Percentiles rank a stretch among this genome's conserved stretches.
Evolutionary conservation across 2,113 vertebrate species (phyloP).

Genomic region (Fulica atra): DNA sequence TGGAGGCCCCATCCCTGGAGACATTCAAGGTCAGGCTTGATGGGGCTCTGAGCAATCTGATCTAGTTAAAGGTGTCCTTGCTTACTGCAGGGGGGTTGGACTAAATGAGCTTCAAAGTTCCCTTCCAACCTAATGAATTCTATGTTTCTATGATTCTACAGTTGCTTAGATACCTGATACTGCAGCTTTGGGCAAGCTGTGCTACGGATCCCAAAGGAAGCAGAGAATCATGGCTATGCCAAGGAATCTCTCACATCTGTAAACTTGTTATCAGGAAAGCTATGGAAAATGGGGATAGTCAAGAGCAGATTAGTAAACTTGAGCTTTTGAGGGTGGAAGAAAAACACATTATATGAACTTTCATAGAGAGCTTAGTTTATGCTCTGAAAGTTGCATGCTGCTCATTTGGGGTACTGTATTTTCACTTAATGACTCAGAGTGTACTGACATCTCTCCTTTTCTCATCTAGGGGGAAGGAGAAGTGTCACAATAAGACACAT

Average conservation of each 20-base stretch:
- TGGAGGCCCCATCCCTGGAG: too few species aligned
- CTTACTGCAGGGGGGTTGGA: background rate
- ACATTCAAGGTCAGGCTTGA: too few species aligned
- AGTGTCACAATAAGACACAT: background rate
- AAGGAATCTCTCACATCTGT: background rate
- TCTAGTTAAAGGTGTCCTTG: too few species aligned
- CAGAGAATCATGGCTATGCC: background rate
- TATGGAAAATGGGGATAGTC: background rate
- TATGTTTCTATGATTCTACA: background rate
- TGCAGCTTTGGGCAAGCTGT: background rate
- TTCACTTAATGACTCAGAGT: background rate
- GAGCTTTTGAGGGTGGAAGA: background rate
- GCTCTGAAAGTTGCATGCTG: background rate
- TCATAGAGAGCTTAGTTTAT: background rate
- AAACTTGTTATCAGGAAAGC: background rate
- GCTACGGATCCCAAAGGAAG: background rate
- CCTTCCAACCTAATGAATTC: background rate
- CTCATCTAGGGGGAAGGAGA: background rate
- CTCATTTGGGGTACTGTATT: background rate
- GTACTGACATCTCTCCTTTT: background rate
- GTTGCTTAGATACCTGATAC: background rate
- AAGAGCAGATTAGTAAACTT: background rate
- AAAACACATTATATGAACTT: background rate
- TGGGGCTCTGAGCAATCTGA: too few species aligned
- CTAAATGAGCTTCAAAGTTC: background rate